A percentile compares a stretch with the other conserved stretches of the same genome.
These are phyloP conservation scores for Thereva nobilitata DNA, from an alignment of 2,888 invertebrate genomes.

Conservation along the genomic window DNA sequence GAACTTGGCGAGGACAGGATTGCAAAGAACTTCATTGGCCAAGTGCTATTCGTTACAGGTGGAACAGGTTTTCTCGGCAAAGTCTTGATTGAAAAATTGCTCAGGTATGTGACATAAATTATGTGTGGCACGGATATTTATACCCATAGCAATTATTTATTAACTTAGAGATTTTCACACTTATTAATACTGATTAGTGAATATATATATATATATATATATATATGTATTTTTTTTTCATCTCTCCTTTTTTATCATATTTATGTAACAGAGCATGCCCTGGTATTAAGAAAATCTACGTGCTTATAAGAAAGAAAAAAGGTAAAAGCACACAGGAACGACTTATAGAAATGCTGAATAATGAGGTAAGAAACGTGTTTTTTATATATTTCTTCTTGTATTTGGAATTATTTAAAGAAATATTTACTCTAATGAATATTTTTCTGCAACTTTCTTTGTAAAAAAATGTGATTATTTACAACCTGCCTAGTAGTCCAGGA, in stretches of 20 bases:
- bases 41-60: conserved; percentile 56
- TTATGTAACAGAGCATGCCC: conserved; percentile 67
- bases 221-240: too few relatives aligned
- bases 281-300: conserved; percentile 75
- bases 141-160: too few relatives aligned
- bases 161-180: too few relatives aligned
- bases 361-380: conserved; percentile 68
- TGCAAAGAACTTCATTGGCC: conserved; percentile 53
- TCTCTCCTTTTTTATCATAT: conserved; percentile 32
- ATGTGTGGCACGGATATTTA: too few relatives aligned
- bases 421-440: background rate
- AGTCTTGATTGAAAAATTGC: conserved; percentile 57
- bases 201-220: too few relatives aligned
- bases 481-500: too few relatives aligned
- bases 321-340: conserved; percentile 78
- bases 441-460: background rate
- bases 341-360: conserved; percentile 78
- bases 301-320: conserved; percentile 83
- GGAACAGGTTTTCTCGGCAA: conserved; percentile 59
- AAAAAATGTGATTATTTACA: too few relatives aligned
- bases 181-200: too few relatives aligned
- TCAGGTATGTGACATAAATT: conserved; percentile 49
- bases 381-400: background rate
- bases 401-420: background rate
- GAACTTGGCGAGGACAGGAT: conserved; percentile 54